Conservation (phyloP, 2,888 invertebrate genomes). For the Syrista parreyssii region DNA sequence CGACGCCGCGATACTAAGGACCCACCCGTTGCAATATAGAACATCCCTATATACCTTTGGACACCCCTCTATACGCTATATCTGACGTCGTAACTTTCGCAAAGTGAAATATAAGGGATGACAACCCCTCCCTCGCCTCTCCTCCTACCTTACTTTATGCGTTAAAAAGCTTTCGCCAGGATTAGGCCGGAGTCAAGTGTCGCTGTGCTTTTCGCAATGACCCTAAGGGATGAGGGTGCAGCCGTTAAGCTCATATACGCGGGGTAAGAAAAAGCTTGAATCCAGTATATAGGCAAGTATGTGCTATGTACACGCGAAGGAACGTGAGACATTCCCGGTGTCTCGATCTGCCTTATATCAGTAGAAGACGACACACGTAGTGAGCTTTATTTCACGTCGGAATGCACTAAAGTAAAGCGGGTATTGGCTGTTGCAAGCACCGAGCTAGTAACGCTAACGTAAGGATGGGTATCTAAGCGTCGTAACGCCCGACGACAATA, state of each 20-base stretch:
- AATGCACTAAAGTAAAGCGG: conserved; percentile 42
- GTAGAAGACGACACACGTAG: not conserved
- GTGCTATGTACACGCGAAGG: not conserved
- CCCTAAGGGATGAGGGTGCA: not conserved
- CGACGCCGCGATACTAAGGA: conserved; percentile 6
- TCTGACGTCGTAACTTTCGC: conserved; percentile 57
- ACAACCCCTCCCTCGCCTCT: not conserved
- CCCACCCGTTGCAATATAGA: not conserved
- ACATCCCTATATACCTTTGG: not conserved
- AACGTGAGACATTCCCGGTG: not conserved
- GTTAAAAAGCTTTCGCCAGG: not conserved
- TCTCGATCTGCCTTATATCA: not conserved
- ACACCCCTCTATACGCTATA: conserved; percentile 33
- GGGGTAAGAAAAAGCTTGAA: not conserved
- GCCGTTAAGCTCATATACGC: not conserved
- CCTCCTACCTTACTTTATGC: not conserved
- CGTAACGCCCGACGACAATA: conserved; percentile 50
- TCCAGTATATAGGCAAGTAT: not conserved
- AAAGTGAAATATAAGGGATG: conserved; percentile 57
- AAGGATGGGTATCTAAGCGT: conserved; percentile 33
- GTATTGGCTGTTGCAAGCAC: conserved; percentile 42
- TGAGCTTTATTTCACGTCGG: conserved; percentile 40
- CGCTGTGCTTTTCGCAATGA: not conserved
- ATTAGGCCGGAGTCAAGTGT: not conserved
- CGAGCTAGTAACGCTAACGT: conserved; percentile 32